Percentiles rank a stretch among this genome's conserved stretches.
Conservation (phyloP, 2,113 vertebrate genomes). For the Aptenodytes forsteri region DNA sequence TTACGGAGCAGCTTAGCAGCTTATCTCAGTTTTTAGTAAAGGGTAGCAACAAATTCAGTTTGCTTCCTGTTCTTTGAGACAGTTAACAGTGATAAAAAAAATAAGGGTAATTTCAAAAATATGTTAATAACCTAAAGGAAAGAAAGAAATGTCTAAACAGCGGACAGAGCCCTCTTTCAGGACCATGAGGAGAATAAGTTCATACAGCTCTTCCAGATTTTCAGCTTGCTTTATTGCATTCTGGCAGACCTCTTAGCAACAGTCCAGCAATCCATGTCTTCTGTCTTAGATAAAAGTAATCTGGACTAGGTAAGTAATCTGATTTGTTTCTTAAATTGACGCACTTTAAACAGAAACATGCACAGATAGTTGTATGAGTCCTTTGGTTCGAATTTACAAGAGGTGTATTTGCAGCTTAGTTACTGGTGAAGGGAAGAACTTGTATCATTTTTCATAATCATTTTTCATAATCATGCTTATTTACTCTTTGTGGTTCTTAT, state of each 20-base stretch:
- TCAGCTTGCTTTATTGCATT: neutral
- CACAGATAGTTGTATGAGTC: neutral
- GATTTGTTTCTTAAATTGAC: neutral
- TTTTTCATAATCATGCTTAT: neutral
- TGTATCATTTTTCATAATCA: neutral
- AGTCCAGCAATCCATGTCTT: neutral
- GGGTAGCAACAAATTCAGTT: neutral
- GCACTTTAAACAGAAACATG: neutral
- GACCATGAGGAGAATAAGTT: neutral
- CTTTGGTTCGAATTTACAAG: neutral
- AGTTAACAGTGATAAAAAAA: neutral
- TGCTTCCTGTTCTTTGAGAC: neutral
- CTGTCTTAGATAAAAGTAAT: neutral
- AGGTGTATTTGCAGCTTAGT: neutral
- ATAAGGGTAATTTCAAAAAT: neutral
- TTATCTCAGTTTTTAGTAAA: neutral
- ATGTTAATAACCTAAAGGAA: neutral
- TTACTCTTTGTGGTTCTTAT: neutral
- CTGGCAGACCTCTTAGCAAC: neutral
- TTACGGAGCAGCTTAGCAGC: neutral
- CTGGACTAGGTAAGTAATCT: neutral
- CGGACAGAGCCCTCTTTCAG: neutral
- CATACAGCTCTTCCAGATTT: neutral
- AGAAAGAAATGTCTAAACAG: neutral
- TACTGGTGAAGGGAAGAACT: neutral